These are phyloP conservation scores for Odontamblyopus rebecca DNA, from an alignment of 2,797 vertebrate genomes.

Conservation along the genomic window DNA sequence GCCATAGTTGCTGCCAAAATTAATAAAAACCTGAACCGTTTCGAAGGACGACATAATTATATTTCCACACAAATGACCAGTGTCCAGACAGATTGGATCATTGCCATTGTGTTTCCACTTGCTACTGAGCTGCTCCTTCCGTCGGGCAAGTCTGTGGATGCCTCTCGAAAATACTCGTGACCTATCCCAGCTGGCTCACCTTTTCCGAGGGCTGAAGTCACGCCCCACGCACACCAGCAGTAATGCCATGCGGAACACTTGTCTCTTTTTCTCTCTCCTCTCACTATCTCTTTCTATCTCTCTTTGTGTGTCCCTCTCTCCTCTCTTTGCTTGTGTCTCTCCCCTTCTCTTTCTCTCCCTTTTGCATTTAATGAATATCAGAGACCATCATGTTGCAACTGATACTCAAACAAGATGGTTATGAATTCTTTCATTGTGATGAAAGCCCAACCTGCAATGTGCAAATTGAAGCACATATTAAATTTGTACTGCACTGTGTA, in stretches of 20 bases:
- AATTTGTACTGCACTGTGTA: no score
- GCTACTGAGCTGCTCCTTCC: slow-evolving; percentile 19
- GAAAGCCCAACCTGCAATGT: slow-evolving; percentile 37
- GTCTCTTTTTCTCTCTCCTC: slow-evolving; percentile 11
- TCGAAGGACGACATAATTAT: background rate
- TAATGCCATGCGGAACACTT: slow-evolving; percentile 57
- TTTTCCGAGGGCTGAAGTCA: slow-evolving; percentile 44
- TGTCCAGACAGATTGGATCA: slow-evolving; percentile 30
- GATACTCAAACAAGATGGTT: slow-evolving; percentile 52
- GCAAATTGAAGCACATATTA: slow-evolving; percentile 17
- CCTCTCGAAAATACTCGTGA: slow-evolving; percentile 38
- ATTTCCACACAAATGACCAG: slow-evolving; percentile 23
- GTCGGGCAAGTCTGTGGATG: slow-evolving; percentile 12
- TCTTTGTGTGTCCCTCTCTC: no score
- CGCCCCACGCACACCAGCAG: slow-evolving; percentile 50
- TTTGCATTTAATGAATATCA: background rate
- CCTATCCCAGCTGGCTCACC: slow-evolving; percentile 53
- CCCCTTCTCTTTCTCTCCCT: background rate
- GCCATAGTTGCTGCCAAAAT: background rate
- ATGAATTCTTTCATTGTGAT: slow-evolving; percentile 57
- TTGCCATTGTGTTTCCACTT: slow-evolving; percentile 23
- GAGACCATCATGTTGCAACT: slow-evolving; percentile 18
- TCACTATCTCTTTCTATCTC: no score
- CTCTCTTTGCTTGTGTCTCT: slow-evolving; percentile 2
- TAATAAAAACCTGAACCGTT: background rate